These are phyloP conservation scores for Eucera pruinosa DNA, from an alignment of 2,888 invertebrate genomes.

Conservation along the genomic window DNA sequence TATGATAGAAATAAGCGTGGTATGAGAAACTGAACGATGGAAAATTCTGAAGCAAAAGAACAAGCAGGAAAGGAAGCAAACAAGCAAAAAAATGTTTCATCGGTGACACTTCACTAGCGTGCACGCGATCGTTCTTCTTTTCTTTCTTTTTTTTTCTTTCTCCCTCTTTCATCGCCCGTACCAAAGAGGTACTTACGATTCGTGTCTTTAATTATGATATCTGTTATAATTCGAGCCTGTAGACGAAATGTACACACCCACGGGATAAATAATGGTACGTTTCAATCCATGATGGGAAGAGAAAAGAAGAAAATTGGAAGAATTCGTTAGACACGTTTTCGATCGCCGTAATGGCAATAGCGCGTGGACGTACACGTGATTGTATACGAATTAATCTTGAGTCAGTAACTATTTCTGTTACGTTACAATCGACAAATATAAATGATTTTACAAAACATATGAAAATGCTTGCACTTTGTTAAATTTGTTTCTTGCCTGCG, in stretches of 20 bases:
- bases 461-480: conserved; percentile 4
- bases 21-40: conserved; percentile 32
- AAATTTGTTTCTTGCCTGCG: conserved; percentile 20
- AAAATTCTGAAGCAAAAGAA: conserved; percentile 5
- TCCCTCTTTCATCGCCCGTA: conserved; percentile 25
- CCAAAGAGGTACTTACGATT: conserved; percentile 25
- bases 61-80: neutral
- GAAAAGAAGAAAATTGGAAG: conserved; percentile 7
- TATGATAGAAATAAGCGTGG: conserved; percentile 45
- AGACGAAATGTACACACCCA: conserved; percentile 9
- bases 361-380: conserved; percentile 3
- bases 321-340: conserved; percentile 9
- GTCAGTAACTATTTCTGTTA: conserved; percentile 38
- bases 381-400: conserved; percentile 42
- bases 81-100: conserved; percentile 19
- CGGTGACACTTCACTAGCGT: conserved; percentile 33
- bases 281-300: conserved; percentile 4
- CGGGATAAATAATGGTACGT: conserved; percentile 2
- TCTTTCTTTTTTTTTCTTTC: conserved; percentile 1
- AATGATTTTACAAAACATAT: conserved; percentile 31
- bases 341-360: conserved; percentile 5
- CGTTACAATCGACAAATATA: conserved; percentile 16
- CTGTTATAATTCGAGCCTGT: conserved; percentile 19
- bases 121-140: conserved; percentile 45
- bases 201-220: conserved; percentile 40